phyloP scores from a whole-genome alignment of 2,888 invertebrate genomes.

The Troglohyphantes excavatus region DNA sequence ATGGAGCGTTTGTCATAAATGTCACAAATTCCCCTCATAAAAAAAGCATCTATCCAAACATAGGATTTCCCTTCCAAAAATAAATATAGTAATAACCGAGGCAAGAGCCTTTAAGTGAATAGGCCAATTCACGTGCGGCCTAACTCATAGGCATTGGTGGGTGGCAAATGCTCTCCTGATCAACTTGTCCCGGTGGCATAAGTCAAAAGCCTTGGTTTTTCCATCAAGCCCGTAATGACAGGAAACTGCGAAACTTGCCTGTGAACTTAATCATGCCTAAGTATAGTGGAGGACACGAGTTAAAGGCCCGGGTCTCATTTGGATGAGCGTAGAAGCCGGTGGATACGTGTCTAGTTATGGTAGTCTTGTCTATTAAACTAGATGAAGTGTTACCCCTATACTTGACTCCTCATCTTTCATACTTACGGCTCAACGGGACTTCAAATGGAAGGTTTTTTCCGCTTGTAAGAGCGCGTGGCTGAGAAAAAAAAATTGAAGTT shows the following conservation, averaged over 20 bases:
- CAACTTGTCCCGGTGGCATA: slow-evolving; percentile 20
- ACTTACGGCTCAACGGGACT: slow-evolving; percentile 14
- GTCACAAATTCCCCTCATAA: not conserved
- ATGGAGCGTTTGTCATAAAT: not conserved
- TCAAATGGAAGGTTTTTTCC: slow-evolving; percentile 17
- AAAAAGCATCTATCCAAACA: not conserved
- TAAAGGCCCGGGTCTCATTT: slow-evolving; percentile 45
- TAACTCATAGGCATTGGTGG: slow-evolving; percentile 30
- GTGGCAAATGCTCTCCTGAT: slow-evolving; percentile 66
- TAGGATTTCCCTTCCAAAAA: not conserved
- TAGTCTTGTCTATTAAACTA: slow-evolving; percentile 54
- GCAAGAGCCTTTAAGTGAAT: slow-evolving; percentile 55
- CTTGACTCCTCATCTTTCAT: slow-evolving; percentile 38
- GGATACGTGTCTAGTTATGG: slow-evolving; percentile 41
- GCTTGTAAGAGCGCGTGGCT: slow-evolving; percentile 50
- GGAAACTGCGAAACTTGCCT: slow-evolving; percentile 67
- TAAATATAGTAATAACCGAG: not conserved
- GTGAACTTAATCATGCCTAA: slow-evolving; percentile 73
- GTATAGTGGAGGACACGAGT: slow-evolving; percentile 56
- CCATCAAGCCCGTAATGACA: slow-evolving; percentile 68
- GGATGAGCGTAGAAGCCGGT: slow-evolving; percentile 25
- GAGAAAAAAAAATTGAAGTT: slow-evolving; percentile 15
- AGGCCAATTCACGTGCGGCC: slow-evolving; percentile 52
- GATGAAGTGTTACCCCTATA: slow-evolving; percentile 44
- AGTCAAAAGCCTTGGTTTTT: slow-evolving; percentile 55